Evolutionary conservation across 2,113 vertebrate genomes (phyloP).

Genomic region (Gambusia affinis): DNA sequence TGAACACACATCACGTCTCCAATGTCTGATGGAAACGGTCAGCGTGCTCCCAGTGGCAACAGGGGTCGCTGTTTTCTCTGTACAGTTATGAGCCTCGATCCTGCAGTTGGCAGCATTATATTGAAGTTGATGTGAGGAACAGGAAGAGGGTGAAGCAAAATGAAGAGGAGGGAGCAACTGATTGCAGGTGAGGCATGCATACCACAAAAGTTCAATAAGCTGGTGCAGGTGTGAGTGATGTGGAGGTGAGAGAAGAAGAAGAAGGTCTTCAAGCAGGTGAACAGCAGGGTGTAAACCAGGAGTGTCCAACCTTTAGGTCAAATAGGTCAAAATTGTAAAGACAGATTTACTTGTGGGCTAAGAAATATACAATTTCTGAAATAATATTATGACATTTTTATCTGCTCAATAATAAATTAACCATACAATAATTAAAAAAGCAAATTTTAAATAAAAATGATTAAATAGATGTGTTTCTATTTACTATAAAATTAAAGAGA

Average conservation of each 20-base stretch:
- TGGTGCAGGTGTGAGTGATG: constrained; percentile 27
- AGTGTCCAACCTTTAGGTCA: too few species aligned
- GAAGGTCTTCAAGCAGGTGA: constrained; percentile 11
- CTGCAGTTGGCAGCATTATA: constrained; percentile 51
- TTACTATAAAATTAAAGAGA: too few species aligned
- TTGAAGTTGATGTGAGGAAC: constrained; percentile 14
- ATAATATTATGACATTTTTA: too few species aligned
- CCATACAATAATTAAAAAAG: too few species aligned
- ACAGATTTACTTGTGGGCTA: too few species aligned
- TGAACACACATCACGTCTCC: constrained; percentile 35
- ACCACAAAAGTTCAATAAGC: constrained; percentile 43
- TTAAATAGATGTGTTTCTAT: too few species aligned
- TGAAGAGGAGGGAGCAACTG: constrained; percentile 35
- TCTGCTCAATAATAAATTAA: too few species aligned
- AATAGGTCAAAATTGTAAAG: too few species aligned
- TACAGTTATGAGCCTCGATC: constrained; percentile 30
- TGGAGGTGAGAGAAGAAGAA: constrained; percentile 9
- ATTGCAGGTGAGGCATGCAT: constrained; percentile 59
- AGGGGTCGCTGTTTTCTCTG: constrained; percentile 38
- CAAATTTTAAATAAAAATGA: too few species aligned
- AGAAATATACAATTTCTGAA: too few species aligned
- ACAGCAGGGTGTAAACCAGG: background rate
- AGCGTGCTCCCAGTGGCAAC: constrained; percentile 52
- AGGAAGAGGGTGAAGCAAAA: constrained; percentile 35
- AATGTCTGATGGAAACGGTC: constrained; percentile 22